These are phyloP conservation scores for Eolophus roseicapilla DNA, from an alignment of 2,113 vertebrate genomes.

Conservation along the genomic window DNA sequence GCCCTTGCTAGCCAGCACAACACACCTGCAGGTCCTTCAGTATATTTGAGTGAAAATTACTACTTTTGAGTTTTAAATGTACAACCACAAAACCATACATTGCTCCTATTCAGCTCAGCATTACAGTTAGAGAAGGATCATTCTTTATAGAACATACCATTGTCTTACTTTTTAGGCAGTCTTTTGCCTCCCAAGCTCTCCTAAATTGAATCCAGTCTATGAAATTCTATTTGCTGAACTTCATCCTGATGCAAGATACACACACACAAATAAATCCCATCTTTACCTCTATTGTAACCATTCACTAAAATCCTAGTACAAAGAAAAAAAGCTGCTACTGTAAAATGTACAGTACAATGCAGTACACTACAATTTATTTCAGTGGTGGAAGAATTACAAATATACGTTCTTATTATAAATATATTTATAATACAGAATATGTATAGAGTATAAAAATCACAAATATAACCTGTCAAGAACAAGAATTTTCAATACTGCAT, in stretches of 20 bases:
- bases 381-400: neutral
- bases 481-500: neutral
- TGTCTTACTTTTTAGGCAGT: neutral
- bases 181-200: neutral
- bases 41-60: neutral
- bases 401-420: neutral
- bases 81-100: neutral
- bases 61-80: neutral
- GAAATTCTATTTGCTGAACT: neutral
- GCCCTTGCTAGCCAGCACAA: neutral
- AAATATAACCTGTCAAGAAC: neutral
- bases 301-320: neutral
- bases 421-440: neutral
- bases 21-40: neutral
- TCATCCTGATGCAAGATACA: neutral
- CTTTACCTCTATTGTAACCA: neutral
- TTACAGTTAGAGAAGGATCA: neutral
- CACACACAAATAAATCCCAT: neutral
- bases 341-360: neutral
- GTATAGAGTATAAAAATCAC: neutral
- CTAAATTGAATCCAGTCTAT: neutral
- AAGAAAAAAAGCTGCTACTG: neutral
- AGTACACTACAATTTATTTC: neutral
- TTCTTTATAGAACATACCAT: neutral
- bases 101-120: neutral